Conservation (phyloP, 2,113 vertebrate species). For the Pollachius pollachius region DNA sequence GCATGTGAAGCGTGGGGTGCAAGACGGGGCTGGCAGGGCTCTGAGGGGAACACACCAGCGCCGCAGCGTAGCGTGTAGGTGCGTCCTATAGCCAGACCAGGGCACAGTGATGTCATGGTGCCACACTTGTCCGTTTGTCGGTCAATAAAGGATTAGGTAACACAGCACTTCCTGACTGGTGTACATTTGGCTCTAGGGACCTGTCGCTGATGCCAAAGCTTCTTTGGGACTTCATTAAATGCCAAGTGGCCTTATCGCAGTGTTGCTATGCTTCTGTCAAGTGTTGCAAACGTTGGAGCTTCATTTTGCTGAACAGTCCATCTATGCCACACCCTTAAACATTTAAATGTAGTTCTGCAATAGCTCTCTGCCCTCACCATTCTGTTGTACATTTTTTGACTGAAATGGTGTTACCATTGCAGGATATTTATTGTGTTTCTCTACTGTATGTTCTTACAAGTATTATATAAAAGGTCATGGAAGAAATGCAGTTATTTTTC, state of each 20-base stretch:
- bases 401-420: constrained; percentile 8
- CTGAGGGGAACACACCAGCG: constrained; percentile 34
- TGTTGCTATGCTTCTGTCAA: constrained; percentile 46
- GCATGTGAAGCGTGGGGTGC: constrained; percentile 25
- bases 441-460: constrained; percentile 6
- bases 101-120: constrained; percentile 49
- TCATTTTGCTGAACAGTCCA: constrained; percentile 19
- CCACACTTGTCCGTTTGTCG: constrained; percentile 56
- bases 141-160: constrained; percentile 30
- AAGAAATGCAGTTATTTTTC: background rate
- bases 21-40: constrained; percentile 41
- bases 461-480: background rate
- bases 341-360: background rate
- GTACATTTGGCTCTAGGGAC: constrained; percentile 72
- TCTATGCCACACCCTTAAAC: constrained; percentile 10
- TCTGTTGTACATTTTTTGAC: background rate
- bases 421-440: constrained; percentile 15
- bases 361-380: background rate
- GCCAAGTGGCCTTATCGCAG: constrained; percentile 85
- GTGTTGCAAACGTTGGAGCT: constrained; percentile 28
- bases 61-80: constrained; percentile 16
- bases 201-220: constrained; percentile 81
- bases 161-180: background rate
- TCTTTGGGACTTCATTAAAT: constrained; percentile 76
- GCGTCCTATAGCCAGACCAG: constrained; percentile 27